Base-by-base conservation (phyloP, 2,888 invertebrate species). In the Lordiphosa andalusiaca region DNA sequence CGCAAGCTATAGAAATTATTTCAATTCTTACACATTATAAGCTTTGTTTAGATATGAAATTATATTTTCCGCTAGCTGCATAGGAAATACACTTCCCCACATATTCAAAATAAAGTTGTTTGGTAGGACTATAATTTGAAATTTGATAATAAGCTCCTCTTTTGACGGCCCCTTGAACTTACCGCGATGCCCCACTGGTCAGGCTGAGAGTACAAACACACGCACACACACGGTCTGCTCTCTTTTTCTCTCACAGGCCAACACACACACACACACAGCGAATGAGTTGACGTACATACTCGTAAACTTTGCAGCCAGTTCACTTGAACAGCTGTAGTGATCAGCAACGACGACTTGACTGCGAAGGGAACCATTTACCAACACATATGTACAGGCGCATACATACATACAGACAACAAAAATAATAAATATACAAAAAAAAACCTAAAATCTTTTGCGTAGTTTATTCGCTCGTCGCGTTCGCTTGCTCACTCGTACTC, bases 321-420 rank as follows among this genome's bases (percentile, higher is more conserved):
- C 75, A 81, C 78, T 75, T 77, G 74, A 75, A 75, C 75, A 75
- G 75, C 75, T 75, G 75, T 75, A 73, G 73, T 67, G 78, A 75
- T 75, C 75, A 74, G 71, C 71, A 61, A 59, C 51, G 67, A 76
- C 73, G 71, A 77, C 71, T 64, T 71, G 74, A 74, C 67, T 64
- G 71, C 72, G 60, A 68, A 74, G 78, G 78, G 69, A 47, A 60
- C 46, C 38, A 47, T 63, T 38, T 49, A 19, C 23, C 9, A 50
- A 30, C 30, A 50, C 39, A 35, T 38, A 44, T 33, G 48, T 37
- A 44, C 21, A 19, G 6, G 44, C 38, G 35, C 46, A 47, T 23
- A 51, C 49, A 42, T 49, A 52, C 25, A 48, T 57, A 39, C 69
- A 49, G 47, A 38, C 66, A 65, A 50, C 46, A 42, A 57, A 49